Percentiles rank a stretch among this genome's conserved stretches.
phyloP scores from a whole-genome alignment of 2,888 invertebrate genomes.

The Thereva unica region DNA sequence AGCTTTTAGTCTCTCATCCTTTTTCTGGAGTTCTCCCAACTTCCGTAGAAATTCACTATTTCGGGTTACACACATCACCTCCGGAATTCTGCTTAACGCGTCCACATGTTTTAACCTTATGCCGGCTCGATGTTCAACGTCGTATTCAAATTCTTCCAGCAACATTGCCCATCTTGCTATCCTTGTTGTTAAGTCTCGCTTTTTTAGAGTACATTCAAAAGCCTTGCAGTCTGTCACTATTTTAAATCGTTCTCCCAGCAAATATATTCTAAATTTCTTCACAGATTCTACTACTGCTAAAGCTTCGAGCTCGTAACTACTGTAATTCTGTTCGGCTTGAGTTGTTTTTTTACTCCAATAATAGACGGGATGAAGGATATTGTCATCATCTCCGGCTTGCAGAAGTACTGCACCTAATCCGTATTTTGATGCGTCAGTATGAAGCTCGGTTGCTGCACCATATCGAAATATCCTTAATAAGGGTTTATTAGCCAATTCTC shows the following conservation, averaged over 20 bases:
- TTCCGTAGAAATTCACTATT: too few species aligned
- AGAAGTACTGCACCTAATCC: background rate
- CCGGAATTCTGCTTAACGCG: too few species aligned
- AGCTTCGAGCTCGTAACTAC: background rate
- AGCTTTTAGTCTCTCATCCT: too few species aligned
- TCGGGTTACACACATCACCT: too few species aligned
- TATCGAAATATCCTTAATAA: slow-evolving; percentile 43
- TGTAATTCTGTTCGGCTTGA: too few species aligned
- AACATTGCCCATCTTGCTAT: too few species aligned
- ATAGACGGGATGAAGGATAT: background rate
- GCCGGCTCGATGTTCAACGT: too few species aligned
- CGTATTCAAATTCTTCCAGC: too few species aligned
- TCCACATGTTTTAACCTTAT: too few species aligned
- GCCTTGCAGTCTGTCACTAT: background rate
- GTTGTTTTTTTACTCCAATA: background rate
- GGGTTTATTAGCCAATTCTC: slow-evolving; percentile 23
- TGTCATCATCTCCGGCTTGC: background rate
- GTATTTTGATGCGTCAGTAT: background rate
- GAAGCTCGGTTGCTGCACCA: background rate
- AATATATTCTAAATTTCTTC: background rate
- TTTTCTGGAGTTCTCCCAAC: too few species aligned
- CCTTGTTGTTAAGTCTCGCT: too few species aligned
- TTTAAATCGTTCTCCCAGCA: background rate
- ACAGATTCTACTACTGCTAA: background rate
- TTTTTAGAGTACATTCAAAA: too few species aligned